Evolutionary conservation across 2,888 invertebrate genomes (phyloP), one percentile per base, ranked within the genome.

Genomic region (Himalopsyche japonica): DNA sequence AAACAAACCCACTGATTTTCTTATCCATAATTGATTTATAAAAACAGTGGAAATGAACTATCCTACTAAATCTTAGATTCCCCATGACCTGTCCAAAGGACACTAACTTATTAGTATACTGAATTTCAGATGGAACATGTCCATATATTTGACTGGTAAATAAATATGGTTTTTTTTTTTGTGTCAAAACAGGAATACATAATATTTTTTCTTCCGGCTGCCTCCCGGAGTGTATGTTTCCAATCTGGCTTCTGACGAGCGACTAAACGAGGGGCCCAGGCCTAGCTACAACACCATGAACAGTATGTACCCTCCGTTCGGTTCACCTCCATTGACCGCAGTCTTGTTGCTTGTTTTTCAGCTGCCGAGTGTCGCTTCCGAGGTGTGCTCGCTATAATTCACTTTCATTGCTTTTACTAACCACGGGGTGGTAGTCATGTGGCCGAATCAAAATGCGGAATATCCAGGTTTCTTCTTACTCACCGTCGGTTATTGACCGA

Each of bases 201-300:
- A 70, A 70, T 30, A 70, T 70, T 30, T 70, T 10, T 12, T 3
- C 24, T 30, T 15, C 8, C 5, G 27, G 15, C 70, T 1, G 15
- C 70, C 8, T 10, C 70, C 12, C 5, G 0, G n/a, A 70, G 70
- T 15, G 30, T 27, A 27, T 1, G 12, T 27, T 27, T 7, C 34
- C 76, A 80, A 34, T 80, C 80, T 84, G 86, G 86, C 82, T 84
- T 70, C 82, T n/a, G 79, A 47, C 20, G 47, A 77, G 20, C 70
- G 32, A 64, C 48, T 86, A 20, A 86, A 80, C 76, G 76, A 77
- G 32, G 84, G 80, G 47, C 57, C 90, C 47, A 90, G 91, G 87
- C 90, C 90, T 79, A 92, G 91, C 89, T 92, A 92, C 91, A 91
- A 89, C 89, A 92, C 92, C 82, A 92, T 92, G 92, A 70, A 84